These are phyloP conservation scores for Hemicrepidius hirtus DNA, from an alignment of 2,888 invertebrate species.

Conservation along the genomic window DNA sequence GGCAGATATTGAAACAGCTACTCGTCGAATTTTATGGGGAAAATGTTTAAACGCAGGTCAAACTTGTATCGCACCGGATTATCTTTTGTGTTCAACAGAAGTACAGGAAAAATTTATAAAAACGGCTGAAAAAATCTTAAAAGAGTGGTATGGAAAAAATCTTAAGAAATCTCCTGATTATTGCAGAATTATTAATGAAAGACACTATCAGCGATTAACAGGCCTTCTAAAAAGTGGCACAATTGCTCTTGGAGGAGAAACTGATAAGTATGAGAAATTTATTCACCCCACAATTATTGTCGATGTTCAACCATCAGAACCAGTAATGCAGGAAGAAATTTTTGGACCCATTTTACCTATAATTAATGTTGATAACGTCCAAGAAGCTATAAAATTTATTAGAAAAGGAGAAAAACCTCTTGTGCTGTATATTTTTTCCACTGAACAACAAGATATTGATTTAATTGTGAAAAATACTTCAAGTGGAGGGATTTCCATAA, in stretches of 20 bases:
- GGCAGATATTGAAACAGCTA: slow-evolving; percentile 85
- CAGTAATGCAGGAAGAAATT: slow-evolving; percentile 93
- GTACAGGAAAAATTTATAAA: slow-evolving; percentile 78
- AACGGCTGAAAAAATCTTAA: slow-evolving; percentile 76
- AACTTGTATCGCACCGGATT: slow-evolving; percentile 98
- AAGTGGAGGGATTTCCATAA: slow-evolving; percentile 87
- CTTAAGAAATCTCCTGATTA: slow-evolving; percentile 85
- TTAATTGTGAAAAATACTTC: slow-evolving; percentile 82
- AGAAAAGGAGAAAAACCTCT: slow-evolving; percentile 93
- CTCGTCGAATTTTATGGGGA: slow-evolving; percentile 94
- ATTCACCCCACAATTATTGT: slow-evolving; percentile 90
- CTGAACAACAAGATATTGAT: slow-evolving; percentile 75
- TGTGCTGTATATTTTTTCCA: slow-evolving; percentile 90
- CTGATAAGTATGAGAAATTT: slow-evolving; percentile 83
- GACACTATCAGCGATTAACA: slow-evolving; percentile 85
- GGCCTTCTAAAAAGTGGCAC: slow-evolving; percentile 82
- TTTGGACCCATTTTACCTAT: slow-evolving; percentile 98
- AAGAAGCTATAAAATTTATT: slow-evolving; percentile 94
- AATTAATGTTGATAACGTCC: slow-evolving; percentile 85
- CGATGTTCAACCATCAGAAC: slow-evolving; percentile 85
- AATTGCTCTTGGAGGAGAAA: slow-evolving; percentile 86
- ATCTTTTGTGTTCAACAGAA: slow-evolving; percentile 87
- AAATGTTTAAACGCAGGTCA: slow-evolving; percentile 95
- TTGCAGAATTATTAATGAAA: slow-evolving; percentile 88
- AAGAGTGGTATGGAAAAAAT: slow-evolving; percentile 90